Base-by-base conservation (phyloP, 2,113 vertebrate species). In the Dryoscopus gambensis region DNA sequence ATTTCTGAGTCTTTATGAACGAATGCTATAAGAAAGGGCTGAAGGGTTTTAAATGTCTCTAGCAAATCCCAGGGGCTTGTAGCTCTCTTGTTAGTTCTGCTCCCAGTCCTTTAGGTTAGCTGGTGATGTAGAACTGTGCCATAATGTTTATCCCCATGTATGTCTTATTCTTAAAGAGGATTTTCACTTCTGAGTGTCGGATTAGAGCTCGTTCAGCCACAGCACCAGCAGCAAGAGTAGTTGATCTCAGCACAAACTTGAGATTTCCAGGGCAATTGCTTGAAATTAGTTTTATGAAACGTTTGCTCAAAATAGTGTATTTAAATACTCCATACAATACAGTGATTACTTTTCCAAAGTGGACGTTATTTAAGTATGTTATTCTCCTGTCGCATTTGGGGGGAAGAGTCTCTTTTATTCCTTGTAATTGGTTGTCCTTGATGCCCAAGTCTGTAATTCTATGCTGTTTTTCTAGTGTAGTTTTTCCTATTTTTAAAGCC, bases 221-320 rank as follows among this genome's bases (percentile, higher is more conserved):
- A 85, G 75, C 63, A 47, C 59, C 90, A 74, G 87, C 91, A 69
- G 80, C 76, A 64, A 79, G 40, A 57, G 49, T 24, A 89, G 83
- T 68, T 27, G 67, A 92, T 93, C 92, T 92, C 90, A 57, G 93
- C 90, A 97, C 88, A 96, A 84, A 89, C 74, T 81, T 50, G 60
- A 96, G 96, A 92, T 78, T 97, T 97, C 69, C 55, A 24, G 49
- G 74, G 33, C 35, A 94, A 81, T 97, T 81, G 23, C 40, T 94
- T 95, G 60, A 95, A 95, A 95, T 97, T 60, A 75, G 63, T 71
- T 97, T 89, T 93, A 82, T 59, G 71, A 94, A 97, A 77, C 37
- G 79, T 76, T 82, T 83, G 59, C 73, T 94, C 39, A 50, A 63
- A 90, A 84, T 77, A 90, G 71, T 84, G 16, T 80, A 65, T 85